These are phyloP conservation scores for Characodon lateralis DNA, from an alignment of 2,797 vertebrate species.

Conservation along the genomic window DNA sequence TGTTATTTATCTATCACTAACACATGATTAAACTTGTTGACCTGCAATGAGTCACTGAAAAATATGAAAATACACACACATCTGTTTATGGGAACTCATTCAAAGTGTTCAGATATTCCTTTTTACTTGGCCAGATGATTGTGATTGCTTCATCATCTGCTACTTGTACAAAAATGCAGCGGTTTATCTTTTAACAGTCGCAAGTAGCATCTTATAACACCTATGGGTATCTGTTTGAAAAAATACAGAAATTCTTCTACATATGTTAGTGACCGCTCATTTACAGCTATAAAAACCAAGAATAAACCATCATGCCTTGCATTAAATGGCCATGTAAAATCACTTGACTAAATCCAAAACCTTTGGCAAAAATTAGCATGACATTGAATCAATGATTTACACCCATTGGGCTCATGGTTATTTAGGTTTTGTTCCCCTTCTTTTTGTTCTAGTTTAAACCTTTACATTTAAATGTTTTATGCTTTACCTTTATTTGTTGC, in stretches of 20 bases:
- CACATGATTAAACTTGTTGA: constrained; percentile 13
- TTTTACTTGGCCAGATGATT: neutral
- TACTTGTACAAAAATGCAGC: neutral
- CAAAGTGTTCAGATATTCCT: neutral
- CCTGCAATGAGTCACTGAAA: constrained; percentile 38
- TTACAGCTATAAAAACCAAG: neutral
- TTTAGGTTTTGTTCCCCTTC: neutral
- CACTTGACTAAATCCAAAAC: neutral
- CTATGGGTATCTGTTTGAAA: neutral
- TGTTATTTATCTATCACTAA: constrained; percentile 27
- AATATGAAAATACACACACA: neutral
- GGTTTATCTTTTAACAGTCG: neutral
- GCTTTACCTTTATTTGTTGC: neutral
- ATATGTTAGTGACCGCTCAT: neutral
- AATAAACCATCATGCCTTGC: neutral
- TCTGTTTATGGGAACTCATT: constrained; percentile 19
- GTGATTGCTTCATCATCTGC: neutral
- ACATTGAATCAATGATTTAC: neutral
- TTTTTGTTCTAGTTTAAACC: constrained; percentile 1
- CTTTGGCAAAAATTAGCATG: neutral
- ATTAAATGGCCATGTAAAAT: neutral
- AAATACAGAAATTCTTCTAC: neutral
- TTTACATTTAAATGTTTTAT: neutral
- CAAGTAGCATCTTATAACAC: neutral
- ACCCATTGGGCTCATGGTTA: neutral